Evolutionary conservation across 2,888 invertebrate species (phyloP).

Genomic region (Lycaena phlaeas): DNA sequence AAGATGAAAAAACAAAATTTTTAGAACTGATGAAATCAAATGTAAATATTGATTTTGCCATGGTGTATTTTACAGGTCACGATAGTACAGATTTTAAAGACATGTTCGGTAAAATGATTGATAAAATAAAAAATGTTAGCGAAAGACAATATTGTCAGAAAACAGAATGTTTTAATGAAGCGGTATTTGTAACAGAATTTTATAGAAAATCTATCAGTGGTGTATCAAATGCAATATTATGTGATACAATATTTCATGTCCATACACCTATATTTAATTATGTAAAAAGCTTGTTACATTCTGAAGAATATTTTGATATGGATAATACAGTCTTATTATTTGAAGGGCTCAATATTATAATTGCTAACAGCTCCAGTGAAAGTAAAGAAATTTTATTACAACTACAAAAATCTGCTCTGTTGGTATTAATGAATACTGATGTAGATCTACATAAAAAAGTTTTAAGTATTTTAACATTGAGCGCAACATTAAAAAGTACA

Average conservation of each 20-base stretch:
- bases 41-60: conserved; percentile 33
- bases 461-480: conserved; percentile 34
- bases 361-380: conserved; percentile 19
- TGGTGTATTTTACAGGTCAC: conserved; percentile 35
- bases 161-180: conserved; percentile 35
- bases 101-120: conserved; percentile 30
- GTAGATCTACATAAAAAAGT: conserved; percentile 34
- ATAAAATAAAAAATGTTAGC: conserved; percentile 30
- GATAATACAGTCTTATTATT: conserved; percentile 32
- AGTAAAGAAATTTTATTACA: conserved; percentile 29
- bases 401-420: conserved; percentile 33
- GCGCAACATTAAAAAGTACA: conserved; percentile 27
- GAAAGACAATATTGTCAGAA: conserved; percentile 45
- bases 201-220: conserved; percentile 26
- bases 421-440: conserved; percentile 34
- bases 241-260: conserved; percentile 24
- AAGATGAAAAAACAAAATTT: conserved; percentile 27
- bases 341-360: conserved; percentile 23
- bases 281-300: conserved; percentile 31
- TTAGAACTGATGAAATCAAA: conserved; percentile 27
- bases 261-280: conserved; percentile 35
- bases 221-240: conserved; percentile 19
- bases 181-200: conserved; percentile 32
- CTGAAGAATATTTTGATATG: conserved; percentile 28
- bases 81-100: conserved; percentile 26